Conservation (phyloP, 2,888 invertebrate genomes). For the Campoletis raptor region DNA sequence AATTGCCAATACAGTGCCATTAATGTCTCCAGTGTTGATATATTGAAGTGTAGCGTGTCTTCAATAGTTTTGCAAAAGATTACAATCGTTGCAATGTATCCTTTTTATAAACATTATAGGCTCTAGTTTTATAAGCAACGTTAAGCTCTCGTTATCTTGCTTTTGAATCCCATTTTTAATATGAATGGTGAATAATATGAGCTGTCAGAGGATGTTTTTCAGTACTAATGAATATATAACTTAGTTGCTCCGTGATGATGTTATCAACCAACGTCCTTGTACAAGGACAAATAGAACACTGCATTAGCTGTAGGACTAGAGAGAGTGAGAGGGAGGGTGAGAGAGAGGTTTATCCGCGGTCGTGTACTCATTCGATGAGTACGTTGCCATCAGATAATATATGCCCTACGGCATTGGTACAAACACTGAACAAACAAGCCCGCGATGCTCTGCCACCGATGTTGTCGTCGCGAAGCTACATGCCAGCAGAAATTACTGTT, state of each 20-base stretch:
- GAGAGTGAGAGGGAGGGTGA: constrained; percentile 5
- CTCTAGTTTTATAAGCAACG: not conserved
- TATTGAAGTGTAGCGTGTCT: not conserved
- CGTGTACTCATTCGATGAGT: constrained; percentile 57
- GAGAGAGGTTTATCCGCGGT: constrained; percentile 36
- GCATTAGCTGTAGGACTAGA: not conserved
- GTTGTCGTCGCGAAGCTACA: constrained; percentile 60
- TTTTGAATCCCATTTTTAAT: not conserved
- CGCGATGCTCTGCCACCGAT: constrained; percentile 40
- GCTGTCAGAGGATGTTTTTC: constrained; percentile 2
- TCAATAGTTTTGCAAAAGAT: not conserved
- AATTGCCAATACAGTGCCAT: not conserved
- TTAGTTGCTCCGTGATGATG: constrained; percentile 38
- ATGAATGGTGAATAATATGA: not conserved
- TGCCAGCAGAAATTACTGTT: constrained; percentile 65
- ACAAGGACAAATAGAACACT: constrained; percentile 27
- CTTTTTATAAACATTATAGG: not conserved
- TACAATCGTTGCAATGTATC: not conserved
- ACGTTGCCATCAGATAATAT: constrained; percentile 28
- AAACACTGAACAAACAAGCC: constrained; percentile 58
- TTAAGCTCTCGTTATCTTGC: not conserved
- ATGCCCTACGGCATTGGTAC: constrained; percentile 49
- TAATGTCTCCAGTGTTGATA: not conserved
- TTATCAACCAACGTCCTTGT: constrained; percentile 21
- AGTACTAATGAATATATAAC: constrained; percentile 11